phyloP scores from a whole-genome alignment of 2,797 vertebrate species.

The Acanthopagrus latus region DNA sequence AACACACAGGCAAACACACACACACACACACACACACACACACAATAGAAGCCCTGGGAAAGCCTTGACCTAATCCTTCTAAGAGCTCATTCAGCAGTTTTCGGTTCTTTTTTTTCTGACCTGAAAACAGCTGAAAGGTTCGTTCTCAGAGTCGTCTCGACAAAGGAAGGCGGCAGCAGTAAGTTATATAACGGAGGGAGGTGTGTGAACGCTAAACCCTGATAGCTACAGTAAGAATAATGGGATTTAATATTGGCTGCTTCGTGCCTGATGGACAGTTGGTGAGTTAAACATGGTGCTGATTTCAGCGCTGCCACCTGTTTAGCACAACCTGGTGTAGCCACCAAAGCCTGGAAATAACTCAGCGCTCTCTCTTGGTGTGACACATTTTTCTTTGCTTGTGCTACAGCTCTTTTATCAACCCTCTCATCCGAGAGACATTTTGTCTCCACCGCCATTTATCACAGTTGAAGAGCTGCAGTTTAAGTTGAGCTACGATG shows the following conservation, averaged over 20 bases:
- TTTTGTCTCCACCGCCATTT: too few species aligned
- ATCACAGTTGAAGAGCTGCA: too few species aligned
- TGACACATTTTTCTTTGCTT: too few species aligned
- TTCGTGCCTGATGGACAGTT: neutral
- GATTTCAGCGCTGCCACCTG: neutral
- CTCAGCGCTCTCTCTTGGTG: neutral
- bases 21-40: neutral
- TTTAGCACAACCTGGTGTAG: neutral
- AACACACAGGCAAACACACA: neutral
- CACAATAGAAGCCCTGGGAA: constrained; percentile 19
- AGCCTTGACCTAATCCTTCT: constrained; percentile 10
- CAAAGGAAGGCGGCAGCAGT: neutral
- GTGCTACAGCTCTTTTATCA: too few species aligned
- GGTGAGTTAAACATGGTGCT: neutral
- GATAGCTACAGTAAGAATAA: neutral
- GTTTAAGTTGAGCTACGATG: too few species aligned
- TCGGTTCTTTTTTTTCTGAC: constrained; percentile 5
- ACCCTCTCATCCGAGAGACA: too few species aligned
- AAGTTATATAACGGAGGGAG: neutral
- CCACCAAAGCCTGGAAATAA: neutral
- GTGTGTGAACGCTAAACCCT: neutral
- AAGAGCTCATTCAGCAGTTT: constrained; percentile 27
- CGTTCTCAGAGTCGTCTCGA: neutral
- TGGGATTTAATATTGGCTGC: neutral
- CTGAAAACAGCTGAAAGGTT: constrained; percentile 24